These are phyloP conservation scores for Diaprepes abbreviatus DNA, from an alignment of 2,888 invertebrate species.

Conservation along the genomic window DNA sequence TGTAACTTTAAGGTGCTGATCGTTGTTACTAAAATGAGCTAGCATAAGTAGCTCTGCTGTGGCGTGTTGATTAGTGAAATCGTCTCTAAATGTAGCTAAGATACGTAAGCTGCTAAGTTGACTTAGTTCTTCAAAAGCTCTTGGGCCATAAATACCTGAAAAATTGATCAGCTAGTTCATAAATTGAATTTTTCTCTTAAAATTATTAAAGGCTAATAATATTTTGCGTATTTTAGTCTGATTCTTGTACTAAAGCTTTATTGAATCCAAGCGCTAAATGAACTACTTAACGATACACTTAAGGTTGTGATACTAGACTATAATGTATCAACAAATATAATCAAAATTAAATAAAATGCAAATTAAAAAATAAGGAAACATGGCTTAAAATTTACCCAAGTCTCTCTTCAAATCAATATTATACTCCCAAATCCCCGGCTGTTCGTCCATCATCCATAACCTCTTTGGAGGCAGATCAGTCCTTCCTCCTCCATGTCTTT, in stretches of 20 bases:
- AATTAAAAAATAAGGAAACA: no score
- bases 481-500: conserved; percentile 75
- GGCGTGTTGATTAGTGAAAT: conserved; percentile 74
- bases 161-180: no score
- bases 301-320: no score
- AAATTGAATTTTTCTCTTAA: no score
- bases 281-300: no score
- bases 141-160: conserved; percentile 57
- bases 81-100: conserved; percentile 78
- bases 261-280: no score
- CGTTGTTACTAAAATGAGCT: conserved; percentile 84
- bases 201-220: no score
- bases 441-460: conserved; percentile 76
- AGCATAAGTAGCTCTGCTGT: conserved; percentile 79
- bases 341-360: no score
- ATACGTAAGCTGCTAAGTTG: conserved; percentile 65
- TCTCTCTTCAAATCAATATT: conserved; percentile 81
- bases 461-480: conserved; percentile 74
- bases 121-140: conserved; percentile 60
- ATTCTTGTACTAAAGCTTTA: no score
- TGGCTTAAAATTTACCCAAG: conserved; percentile 68
- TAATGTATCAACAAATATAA: no score
- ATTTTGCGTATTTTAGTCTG: no score
- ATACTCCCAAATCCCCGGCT: conserved; percentile 86
- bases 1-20: conserved; percentile 87